Evolutionary conservation across 2,113 vertebrate genomes (phyloP), one percentile per base, ranked within the genome.

Genomic region (Sorex araneus): DNA sequence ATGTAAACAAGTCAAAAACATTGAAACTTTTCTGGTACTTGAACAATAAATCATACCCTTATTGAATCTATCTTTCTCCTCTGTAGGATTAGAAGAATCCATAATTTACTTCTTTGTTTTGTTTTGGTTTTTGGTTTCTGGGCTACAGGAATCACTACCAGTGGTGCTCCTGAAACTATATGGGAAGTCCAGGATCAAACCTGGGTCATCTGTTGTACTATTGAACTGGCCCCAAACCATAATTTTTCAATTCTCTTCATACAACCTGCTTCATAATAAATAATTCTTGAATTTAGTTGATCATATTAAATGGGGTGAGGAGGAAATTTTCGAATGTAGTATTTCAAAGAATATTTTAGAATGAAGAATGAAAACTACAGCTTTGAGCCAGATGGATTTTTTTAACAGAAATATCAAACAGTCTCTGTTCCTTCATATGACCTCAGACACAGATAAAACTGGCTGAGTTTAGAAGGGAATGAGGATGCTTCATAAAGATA

Each of bases 1-100:
- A 28, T 50, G 3, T 27, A 47, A 43, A 23, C 1, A 5, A 15
- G 32, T 3, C 3, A 3, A 1, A 1, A 6, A 40, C 5, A 19
- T 69, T 36, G 57, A 1, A 54, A 57, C 4, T 69, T 40, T 66
- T 66, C 34, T 45, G 18, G 34, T 23, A 15, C 25, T 32, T 45
- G 11, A 30, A 67, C 45, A 27, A 13, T 1, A 25, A 3, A 16
- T 13, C 10, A 25, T 16, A 8, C 25, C 25, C 2, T 64, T 43
- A 43, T 40, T 13, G 2, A n/a, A 73, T 27, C 54, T 36, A 30
- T 34, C 9, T 28, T 76, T 77, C 36, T 18, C n/a, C 32, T 64
- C 28, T 60, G 30, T 43, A 13, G 27, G 25, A n/a, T 63, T 66
- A 60, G 57, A 4, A 67, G 32, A 73, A 19, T 28, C 12, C 7